A percentile compares a stretch with the other conserved stretches of the same genome.
Evolutionary conservation across 2,797 vertebrate species (phyloP).

Genomic region (Ptychobarbus kaznakovi): DNA sequence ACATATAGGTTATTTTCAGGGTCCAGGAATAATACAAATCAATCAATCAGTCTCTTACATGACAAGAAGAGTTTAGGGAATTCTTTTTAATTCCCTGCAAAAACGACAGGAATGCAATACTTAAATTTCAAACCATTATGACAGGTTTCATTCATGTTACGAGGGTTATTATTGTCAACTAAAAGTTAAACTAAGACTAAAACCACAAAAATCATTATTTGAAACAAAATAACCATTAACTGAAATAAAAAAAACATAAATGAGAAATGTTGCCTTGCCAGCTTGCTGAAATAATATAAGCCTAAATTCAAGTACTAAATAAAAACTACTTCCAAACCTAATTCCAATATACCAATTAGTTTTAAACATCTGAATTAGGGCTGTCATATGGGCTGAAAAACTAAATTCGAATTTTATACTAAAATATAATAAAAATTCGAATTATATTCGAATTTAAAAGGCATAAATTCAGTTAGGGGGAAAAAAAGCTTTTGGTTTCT

Average conservation of each 20-base stretch:
- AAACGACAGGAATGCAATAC: background rate
- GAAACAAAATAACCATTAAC: background rate
- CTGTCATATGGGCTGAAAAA: no score
- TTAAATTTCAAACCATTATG: constrained; percentile 58
- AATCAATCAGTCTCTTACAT: background rate
- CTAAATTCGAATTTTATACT: no score
- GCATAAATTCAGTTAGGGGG: no score
- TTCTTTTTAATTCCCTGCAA: background rate
- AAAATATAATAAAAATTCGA: no score
- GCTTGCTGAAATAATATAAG: background rate
- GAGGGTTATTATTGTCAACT: background rate
- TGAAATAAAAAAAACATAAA: background rate
- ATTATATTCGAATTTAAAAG: no score
- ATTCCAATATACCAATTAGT: background rate
- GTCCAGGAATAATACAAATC: background rate
- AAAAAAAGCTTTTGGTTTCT: no score
- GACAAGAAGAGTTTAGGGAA: no score
- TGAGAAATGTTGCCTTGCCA: background rate
- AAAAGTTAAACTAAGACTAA: background rate
- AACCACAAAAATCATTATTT: background rate
- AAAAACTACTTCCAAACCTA: background rate
- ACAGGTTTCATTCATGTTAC: background rate
- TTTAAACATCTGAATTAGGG: no score
- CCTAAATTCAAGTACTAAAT: background rate
- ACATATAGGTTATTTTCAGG: constrained; percentile 1